phyloP scores from a whole-genome alignment of 2,888 invertebrate genomes.

The Phengaris alcon region DNA sequence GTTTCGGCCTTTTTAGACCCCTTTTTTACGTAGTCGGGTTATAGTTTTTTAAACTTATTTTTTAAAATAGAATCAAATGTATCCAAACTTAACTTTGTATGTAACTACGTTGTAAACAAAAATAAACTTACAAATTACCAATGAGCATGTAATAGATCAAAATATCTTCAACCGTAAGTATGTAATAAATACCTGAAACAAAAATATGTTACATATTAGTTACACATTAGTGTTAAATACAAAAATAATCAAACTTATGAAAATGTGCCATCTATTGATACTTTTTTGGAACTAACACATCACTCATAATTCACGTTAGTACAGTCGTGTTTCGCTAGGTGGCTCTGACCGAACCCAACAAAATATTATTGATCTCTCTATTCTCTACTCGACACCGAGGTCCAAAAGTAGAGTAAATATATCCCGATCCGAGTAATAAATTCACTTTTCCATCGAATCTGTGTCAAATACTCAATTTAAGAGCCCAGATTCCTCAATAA shows the following conservation, averaged over 20 bases:
- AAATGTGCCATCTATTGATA: conserved; percentile 5
- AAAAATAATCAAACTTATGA: not conserved
- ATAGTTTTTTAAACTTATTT: no score
- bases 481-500: conserved; percentile 9
- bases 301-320: not conserved
- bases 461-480: conserved; percentile 29
- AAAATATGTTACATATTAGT: not conserved
- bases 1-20: no score
- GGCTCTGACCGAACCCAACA: conserved; percentile 1
- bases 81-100: no score
- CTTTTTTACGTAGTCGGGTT: no score
- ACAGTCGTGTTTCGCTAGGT: not conserved
- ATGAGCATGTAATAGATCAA: no score
- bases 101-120: no score
- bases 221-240: not conserved
- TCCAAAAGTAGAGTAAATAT: conserved; percentile 28
- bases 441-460: conserved; percentile 29
- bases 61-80: no score
- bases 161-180: no score
- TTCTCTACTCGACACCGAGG: conserved; percentile 12
- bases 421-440: conserved; percentile 27
- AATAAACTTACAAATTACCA: no score
- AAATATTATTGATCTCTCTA: conserved; percentile 3
- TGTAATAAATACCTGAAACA: not conserved
- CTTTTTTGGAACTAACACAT: not conserved